phyloP scores from a whole-genome alignment of 2,113 vertebrate species.

The Coturnix japonica region DNA sequence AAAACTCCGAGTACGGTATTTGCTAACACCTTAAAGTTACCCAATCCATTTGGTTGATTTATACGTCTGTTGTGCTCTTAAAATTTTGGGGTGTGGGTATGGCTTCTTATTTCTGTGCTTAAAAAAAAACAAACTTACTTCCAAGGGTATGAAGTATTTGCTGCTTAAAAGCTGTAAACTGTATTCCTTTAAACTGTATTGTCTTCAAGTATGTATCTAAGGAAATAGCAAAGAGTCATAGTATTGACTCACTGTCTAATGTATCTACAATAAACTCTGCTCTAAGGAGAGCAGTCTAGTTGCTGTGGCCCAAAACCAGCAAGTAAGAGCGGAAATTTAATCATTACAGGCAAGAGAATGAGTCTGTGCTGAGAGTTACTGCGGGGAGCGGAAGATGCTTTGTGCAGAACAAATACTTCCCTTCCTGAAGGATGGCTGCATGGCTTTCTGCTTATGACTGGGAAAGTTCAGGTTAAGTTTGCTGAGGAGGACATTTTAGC shows the following conservation, averaged over 20 bases:
- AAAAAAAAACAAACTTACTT: not conserved
- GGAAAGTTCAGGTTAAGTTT: constrained; percentile 39
- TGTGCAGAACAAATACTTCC: not conserved
- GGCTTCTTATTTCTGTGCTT: not conserved
- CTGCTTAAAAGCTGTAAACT: not conserved
- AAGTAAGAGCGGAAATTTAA: not conserved
- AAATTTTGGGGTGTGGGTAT: not conserved
- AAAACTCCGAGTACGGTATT: not conserved
- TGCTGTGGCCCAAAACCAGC: not conserved
- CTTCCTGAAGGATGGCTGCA: not conserved
- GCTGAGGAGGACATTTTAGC: not conserved
- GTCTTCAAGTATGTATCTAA: not conserved
- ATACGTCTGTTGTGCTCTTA: not conserved
- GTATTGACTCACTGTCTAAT: not conserved
- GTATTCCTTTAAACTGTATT: not conserved
- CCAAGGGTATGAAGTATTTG: not conserved
- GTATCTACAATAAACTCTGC: not conserved
- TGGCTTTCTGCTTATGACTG: constrained; percentile 3
- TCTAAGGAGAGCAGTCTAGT: not conserved
- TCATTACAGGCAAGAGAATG: not conserved
- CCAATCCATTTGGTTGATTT: not conserved
- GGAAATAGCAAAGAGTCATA: not conserved
- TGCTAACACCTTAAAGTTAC: not conserved
- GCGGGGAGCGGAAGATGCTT: not conserved
- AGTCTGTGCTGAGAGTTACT: not conserved